Evolutionary conservation across 2,888 invertebrate species (phyloP).

Genomic region (Parasteatoda lunata): DNA sequence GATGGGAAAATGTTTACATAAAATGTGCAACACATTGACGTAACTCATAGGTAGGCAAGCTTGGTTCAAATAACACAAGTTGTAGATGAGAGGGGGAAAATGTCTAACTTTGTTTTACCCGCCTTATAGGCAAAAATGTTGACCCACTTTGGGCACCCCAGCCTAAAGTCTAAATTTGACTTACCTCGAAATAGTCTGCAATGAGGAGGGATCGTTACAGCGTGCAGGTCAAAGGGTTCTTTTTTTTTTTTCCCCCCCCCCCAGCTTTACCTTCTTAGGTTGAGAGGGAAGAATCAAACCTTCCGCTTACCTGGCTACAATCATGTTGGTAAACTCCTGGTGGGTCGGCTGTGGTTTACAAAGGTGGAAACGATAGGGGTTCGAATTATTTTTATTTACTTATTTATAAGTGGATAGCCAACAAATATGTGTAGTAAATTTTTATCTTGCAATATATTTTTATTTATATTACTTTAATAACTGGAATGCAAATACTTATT

Average conservation of each 20-base stretch:
- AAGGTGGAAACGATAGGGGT: constrained; percentile 33
- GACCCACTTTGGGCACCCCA: constrained; percentile 63
- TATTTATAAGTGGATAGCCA: background rate
- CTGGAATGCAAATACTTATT: too few species aligned
- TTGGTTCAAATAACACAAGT: constrained; percentile 54
- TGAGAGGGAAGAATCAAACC: constrained; percentile 33
- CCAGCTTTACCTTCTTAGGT: constrained; percentile 41
- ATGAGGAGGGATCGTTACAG: constrained; percentile 34
- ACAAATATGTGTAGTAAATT: too few species aligned
- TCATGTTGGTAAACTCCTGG: constrained; percentile 42
- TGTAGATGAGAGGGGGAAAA: constrained; percentile 9
- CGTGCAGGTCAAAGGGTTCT: constrained; percentile 65
- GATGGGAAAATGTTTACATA: background rate
- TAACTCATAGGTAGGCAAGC: constrained; percentile 22
- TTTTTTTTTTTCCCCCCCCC: constrained; percentile 2
- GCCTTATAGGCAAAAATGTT: constrained; percentile 42
- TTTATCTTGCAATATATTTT: too few species aligned
- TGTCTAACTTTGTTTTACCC: background rate
- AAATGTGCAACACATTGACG: background rate
- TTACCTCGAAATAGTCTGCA: constrained; percentile 62
- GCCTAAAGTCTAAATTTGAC: constrained; percentile 55
- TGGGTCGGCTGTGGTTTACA: constrained; percentile 30
- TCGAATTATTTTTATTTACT: constrained; percentile 11
- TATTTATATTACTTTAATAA: too few species aligned
- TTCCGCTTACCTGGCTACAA: constrained; percentile 51